Percentiles rank a stretch among this genome's conserved stretches.
phyloP scores from a whole-genome alignment of 2,888 invertebrate genomes.

The Anagyrus pseudococci region DNA sequence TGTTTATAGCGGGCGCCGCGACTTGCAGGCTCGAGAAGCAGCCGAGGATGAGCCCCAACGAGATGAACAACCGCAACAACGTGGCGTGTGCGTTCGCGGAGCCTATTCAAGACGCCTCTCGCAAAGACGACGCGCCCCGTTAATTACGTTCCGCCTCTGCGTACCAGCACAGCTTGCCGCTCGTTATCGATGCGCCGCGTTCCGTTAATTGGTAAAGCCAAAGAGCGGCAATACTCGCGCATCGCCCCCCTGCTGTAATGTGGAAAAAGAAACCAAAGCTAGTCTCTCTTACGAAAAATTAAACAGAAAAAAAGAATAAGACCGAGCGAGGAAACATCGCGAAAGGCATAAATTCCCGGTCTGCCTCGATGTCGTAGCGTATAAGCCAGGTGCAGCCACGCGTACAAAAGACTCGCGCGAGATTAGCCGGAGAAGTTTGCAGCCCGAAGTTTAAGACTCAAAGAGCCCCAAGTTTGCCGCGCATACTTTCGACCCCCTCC shows the following conservation, averaged over 20 bases:
- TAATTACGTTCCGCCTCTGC: not conserved
- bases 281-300: not conserved
- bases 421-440: not conserved
- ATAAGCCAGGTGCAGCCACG: not conserved
- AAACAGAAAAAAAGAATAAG: too few relatives aligned
- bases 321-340: not conserved
- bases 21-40: not conserved
- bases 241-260: not conserved
- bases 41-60: not conserved
- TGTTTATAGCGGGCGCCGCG: not conserved
- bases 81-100: not conserved
- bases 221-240: too few relatives aligned
- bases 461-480: constrained; percentile 8
- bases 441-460: constrained; percentile 17
- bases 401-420: not conserved
- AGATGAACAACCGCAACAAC: not conserved
- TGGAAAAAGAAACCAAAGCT: not conserved
- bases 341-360: not conserved
- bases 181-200: too few relatives aligned
- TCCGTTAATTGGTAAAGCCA: too few relatives aligned
- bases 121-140: not conserved
- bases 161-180: too few relatives aligned
- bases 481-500: constrained; percentile 11
- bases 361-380: not conserved
- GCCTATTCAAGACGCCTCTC: not conserved